Evolutionary conservation across 2,113 vertebrate genomes (phyloP).

Genomic region (Sylvietta virens): DNA sequence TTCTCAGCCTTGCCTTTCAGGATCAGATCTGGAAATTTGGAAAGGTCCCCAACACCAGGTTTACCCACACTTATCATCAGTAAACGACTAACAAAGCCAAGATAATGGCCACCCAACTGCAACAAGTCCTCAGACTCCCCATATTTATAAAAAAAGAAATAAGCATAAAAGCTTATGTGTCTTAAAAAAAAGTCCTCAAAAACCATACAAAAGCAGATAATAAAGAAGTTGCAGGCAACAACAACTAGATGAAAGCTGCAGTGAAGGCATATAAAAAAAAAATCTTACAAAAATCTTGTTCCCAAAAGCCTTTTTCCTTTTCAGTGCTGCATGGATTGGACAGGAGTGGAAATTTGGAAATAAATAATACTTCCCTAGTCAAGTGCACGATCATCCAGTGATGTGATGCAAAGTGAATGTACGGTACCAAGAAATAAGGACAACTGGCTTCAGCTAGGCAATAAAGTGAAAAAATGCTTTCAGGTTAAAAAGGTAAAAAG

Average conservation of each 20-base stretch:
- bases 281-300: not conserved
- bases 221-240: not conserved
- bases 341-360: not conserved
- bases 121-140: not conserved
- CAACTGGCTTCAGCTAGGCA: not conserved
- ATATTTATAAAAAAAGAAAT: not conserved
- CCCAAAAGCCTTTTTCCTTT: not conserved
- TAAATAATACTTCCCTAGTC: not conserved
- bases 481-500: not conserved
- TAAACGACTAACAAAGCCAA: not conserved
- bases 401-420: not conserved
- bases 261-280: not conserved
- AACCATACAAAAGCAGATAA: not conserved
- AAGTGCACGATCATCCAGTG: fast-evolving
- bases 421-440: not conserved
- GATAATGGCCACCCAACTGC: not conserved
- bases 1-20: conserved; percentile 32
- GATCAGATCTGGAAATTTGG: not conserved
- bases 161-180: not conserved
- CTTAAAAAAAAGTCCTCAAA: not conserved
- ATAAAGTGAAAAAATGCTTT: not conserved
- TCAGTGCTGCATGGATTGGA: not conserved
- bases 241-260: not conserved
- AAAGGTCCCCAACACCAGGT: not conserved
- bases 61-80: not conserved